Evolutionary conservation across 2,797 vertebrate genomes (phyloP), one percentile per base, ranked within the genome.

Genomic region (Neosalanx taihuensis): DNA sequence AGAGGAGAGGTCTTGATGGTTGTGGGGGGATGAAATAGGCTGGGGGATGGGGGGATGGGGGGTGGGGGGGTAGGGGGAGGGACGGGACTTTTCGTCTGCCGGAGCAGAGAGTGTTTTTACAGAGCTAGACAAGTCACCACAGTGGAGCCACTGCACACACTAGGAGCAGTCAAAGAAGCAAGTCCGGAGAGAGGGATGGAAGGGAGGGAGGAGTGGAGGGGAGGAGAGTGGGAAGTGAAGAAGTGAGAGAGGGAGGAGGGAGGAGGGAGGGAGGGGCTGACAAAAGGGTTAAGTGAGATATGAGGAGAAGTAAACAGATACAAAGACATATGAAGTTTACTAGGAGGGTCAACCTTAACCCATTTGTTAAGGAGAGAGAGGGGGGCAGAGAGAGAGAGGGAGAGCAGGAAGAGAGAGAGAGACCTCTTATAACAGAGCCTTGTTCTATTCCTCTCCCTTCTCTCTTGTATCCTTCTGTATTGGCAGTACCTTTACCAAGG

Each of bases 81-180:
- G 73, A 85, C 79, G 78, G 71, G 76, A 37, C 72, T 76, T 86
- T 85, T 80, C 75, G 69, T 66, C 75, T 60, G 37, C 67, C 53
- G 73, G 64, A 75, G 74, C 77, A 33, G 66, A 75, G 73, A 68
- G 84, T 90, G 87, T 90, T 91, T 92, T 92, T 88, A 88, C 88
- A 92, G 92, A 88, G 80, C 80, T 88, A 86, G 89, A 89, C 86
- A 77, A 77, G 83, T 89, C 89, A 87, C 89, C 88, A 71, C 86
- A 87, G 78, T 73, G 84, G 85, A 90, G 89, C 86, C 87, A 74
- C 86, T 76, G 89, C 69, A 66, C 81, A 92, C 89, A 91, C 86
- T 87, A 76, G 87, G 79, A 62, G 86, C 83, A 89, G 87, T 90
- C 87, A 90, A 84, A 65, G 30, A 51, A 46, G 46, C 62, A 67